Conservation (phyloP, 2,888 invertebrate genomes). For the Cryptosula pallasiana region DNA sequence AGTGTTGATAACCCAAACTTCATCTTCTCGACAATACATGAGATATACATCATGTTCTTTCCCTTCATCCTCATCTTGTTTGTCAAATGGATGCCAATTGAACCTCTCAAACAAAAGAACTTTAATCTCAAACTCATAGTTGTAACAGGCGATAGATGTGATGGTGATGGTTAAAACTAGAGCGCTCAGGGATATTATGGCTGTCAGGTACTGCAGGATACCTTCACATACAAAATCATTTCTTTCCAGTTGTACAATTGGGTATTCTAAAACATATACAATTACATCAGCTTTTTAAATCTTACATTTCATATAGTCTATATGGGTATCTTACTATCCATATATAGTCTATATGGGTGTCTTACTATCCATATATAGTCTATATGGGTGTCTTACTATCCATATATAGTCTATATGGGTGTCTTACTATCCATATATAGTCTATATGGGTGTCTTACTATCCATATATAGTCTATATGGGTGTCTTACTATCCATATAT, state of each 20-base stretch:
- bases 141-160: not conserved
- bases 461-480: too few relatives aligned
- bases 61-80: not conserved
- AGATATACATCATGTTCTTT: not conserved
- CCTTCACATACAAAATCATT: not conserved
- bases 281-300: too few relatives aligned
- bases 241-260: not conserved
- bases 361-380: too few relatives aligned
- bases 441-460: too few relatives aligned
- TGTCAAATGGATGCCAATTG: not conserved
- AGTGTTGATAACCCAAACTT: not conserved
- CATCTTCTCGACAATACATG: not conserved
- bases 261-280: not conserved
- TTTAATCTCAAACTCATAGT: not conserved
- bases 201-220: not conserved
- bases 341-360: too few relatives aligned
- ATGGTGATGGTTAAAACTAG: not conserved
- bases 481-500: too few relatives aligned
- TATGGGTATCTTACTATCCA: too few relatives aligned
- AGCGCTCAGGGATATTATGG: not conserved
- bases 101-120: not conserved
- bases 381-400: too few relatives aligned
- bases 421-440: too few relatives aligned
- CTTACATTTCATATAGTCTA: too few relatives aligned
- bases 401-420: too few relatives aligned